phyloP scores from a whole-genome alignment of 2,113 vertebrate genomes.

The Misgurnus mizolepis region DNA sequence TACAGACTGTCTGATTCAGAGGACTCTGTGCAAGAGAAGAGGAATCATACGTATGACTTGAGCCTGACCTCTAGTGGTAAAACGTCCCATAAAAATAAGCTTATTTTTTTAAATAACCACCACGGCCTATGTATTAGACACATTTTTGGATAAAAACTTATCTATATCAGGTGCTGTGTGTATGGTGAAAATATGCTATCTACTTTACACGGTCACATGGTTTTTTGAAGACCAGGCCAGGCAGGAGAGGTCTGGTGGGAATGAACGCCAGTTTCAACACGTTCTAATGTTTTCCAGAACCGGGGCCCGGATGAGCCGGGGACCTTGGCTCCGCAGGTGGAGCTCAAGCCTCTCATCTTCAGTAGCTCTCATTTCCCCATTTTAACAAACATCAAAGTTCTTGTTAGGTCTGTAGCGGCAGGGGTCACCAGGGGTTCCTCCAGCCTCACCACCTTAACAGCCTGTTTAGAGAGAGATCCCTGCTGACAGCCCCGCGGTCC shows the following conservation, averaged over 20 bases:
- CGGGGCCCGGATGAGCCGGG: conserved; percentile 25
- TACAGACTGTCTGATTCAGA: conserved; percentile 38
- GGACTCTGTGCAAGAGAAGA: not conserved
- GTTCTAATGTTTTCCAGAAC: conserved; percentile 51
- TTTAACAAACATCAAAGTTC: conserved; percentile 55
- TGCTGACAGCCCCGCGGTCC: conserved; percentile 40
- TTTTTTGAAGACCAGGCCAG: not conserved
- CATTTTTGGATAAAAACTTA: not conserved
- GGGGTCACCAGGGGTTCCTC: conserved; percentile 35
- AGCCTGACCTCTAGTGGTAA: conserved; percentile 49
- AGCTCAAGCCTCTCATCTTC: conserved; percentile 44
- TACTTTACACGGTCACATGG: not conserved
- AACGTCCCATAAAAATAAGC: not conserved
- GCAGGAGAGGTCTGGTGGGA: conserved; percentile 18
- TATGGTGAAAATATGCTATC: conserved; percentile 24
- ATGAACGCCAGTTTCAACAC: conserved; percentile 2
- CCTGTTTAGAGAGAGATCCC: conserved; percentile 47
- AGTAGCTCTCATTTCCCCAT: conserved; percentile 50
- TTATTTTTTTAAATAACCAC: not conserved
- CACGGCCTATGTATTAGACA: not conserved
- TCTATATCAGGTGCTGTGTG: not conserved
- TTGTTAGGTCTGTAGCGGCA: conserved; percentile 44
- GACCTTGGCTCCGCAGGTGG: conserved; percentile 34
- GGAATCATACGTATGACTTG: not conserved
- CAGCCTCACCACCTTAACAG: conserved; percentile 42